A percentile compares a stretch with the other conserved stretches of the same genome.
Evolutionary conservation across 2,113 vertebrate genomes (phyloP).

Genomic region (Ceyx margarethae): DNA sequence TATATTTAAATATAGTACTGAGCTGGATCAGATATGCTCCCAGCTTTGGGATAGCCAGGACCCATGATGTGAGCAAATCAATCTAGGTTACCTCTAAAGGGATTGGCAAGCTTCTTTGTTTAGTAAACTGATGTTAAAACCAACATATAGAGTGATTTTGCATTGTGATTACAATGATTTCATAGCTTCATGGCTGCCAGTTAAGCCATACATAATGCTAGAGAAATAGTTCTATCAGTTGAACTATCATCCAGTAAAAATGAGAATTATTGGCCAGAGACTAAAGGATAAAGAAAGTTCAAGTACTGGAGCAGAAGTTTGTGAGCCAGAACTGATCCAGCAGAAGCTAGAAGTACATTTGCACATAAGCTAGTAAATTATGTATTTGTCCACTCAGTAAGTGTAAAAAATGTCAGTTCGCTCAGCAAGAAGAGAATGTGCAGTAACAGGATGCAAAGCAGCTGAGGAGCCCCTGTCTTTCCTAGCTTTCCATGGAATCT

Average conservation of each 20-base stretch:
- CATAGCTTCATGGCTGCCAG: neutral
- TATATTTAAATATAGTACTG: neutral
- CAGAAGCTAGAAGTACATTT: constrained; percentile 34
- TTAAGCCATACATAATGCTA: neutral
- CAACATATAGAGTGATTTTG: neutral
- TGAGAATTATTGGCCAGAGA: constrained; percentile 25
- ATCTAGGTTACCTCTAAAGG: neutral
- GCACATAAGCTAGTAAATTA: constrained; percentile 22
- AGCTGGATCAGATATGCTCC: neutral
- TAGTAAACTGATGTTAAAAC: neutral
- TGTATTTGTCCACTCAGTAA: neutral
- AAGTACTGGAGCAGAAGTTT: constrained; percentile 37
- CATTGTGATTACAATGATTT: constrained; percentile 1
- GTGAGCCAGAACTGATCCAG: constrained; percentile 54
- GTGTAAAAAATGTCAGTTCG: neutral
- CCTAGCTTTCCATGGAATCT: neutral
- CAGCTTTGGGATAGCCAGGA: neutral
- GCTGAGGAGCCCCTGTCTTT: neutral
- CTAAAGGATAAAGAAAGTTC: constrained; percentile 42
- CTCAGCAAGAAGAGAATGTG: neutral
- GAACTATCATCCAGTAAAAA: constrained; percentile 40
- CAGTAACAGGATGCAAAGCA: neutral
- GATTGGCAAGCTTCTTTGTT: neutral
- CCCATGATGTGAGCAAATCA: neutral
- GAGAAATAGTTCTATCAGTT: neutral